Conservation (phyloP, 2,113 vertebrate species). For the Ascaphus truei region DNA sequence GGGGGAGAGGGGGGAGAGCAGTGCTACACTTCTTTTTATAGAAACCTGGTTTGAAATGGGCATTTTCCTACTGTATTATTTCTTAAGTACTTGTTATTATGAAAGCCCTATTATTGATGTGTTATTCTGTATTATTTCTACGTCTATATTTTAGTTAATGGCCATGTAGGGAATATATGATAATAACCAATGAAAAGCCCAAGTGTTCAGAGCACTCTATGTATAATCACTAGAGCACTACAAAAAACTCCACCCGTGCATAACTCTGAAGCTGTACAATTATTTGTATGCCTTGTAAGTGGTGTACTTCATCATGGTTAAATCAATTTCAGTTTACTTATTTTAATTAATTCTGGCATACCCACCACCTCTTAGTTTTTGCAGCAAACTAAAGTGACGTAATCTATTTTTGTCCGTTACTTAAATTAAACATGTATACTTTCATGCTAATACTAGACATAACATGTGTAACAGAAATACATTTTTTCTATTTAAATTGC, state of each 20-base stretch:
- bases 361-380: background rate
- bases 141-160: background rate
- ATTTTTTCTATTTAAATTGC: too few relatives aligned
- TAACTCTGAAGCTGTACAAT: background rate
- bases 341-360: conserved; percentile 16
- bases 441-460: background rate
- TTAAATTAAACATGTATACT: background rate
- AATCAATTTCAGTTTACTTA: conserved; percentile 19
- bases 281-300: conserved; percentile 1
- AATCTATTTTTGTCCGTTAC: background rate
- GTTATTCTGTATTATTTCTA: background rate
- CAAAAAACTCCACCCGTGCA: conserved; percentile 1
- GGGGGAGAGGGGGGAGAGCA: too few relatives aligned
- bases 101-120: background rate
- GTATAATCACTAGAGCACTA: background rate
- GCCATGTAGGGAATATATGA: background rate
- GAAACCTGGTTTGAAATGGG: background rate
- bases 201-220: background rate
- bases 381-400: background rate
- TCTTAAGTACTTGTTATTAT: background rate
- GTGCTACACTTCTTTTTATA: too few relatives aligned
- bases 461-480: too few relatives aligned
- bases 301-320: background rate
- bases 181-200: background rate
- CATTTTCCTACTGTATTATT: background rate